Conservation (phyloP, 53 echinoderm and acorn worm genomes). For the Temnopleurus reevesii region DNA sequence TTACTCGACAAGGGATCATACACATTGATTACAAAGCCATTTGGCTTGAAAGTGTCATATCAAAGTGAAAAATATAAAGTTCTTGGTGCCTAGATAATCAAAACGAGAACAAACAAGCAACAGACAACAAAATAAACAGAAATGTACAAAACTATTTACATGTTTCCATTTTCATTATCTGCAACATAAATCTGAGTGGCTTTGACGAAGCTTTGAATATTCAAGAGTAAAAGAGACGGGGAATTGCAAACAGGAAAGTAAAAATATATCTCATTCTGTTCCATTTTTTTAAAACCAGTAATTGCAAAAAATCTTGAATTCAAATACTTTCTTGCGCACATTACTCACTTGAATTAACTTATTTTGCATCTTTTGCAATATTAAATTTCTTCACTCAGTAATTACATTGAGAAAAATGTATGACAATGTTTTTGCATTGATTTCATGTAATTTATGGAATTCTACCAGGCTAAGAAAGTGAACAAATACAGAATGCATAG, state of each 20-base stretch:
- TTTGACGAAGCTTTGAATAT: background rate
- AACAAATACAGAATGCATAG: no score
- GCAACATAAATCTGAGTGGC: background rate
- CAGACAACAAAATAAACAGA: conserved; percentile 23
- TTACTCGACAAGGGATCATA: background rate
- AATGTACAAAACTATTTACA: conserved; percentile 37
- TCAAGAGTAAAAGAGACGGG: background rate
- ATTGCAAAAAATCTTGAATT: background rate
- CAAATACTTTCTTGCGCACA: no score
- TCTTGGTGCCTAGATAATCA: background rate
- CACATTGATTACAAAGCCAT: background rate
- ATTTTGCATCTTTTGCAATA: no score
- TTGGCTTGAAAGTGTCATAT: background rate
- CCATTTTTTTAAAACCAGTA: background rate
- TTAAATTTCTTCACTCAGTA: no score
- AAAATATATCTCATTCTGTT: background rate
- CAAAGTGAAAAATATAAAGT: background rate
- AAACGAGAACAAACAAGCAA: background rate
- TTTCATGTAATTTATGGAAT: no score
- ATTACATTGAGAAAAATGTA: no score
- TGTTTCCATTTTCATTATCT: background rate
- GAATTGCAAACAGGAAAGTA: background rate
- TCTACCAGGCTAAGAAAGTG: no score
- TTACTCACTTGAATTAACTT: no score
- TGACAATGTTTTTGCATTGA: no score